phyloP scores from a whole-genome alignment of 1,140 invertebrate genomes.

The Pantala flavescens region DNA sequence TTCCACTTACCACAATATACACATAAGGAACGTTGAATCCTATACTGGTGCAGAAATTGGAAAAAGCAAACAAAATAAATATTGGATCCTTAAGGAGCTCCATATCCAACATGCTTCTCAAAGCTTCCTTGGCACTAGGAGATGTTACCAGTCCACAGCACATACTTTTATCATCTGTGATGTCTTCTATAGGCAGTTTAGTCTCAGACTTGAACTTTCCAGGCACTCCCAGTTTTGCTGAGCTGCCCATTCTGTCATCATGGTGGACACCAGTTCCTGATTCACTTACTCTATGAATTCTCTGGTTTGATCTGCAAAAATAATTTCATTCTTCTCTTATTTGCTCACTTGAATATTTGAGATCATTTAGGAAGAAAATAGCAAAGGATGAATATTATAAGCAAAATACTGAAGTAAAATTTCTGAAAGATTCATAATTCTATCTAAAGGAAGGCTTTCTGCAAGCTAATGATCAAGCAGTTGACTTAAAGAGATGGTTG shows the following conservation, averaged over 20 bases:
- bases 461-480: too few relatives aligned
- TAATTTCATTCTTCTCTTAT: too few relatives aligned
- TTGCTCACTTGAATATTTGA: too few relatives aligned
- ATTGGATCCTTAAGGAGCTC: conserved; percentile 71
- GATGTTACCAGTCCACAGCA: conserved; percentile 33
- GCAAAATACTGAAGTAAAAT: too few relatives aligned
- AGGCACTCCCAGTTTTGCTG: neutral
- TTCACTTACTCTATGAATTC: neutral
- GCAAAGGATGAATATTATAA: too few relatives aligned
- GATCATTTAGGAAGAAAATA: too few relatives aligned
- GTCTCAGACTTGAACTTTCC: neutral
- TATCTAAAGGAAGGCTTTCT: too few relatives aligned
- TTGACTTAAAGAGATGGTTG: too few relatives aligned
- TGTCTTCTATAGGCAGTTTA: neutral
- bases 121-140: conserved; percentile 44
- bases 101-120: conserved; percentile 76
- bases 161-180: conserved; percentile 18
- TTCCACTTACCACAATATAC: conserved; percentile 51
- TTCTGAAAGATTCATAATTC: too few relatives aligned
- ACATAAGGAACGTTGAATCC: conserved; percentile 94
- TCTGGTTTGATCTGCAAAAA: neutral
- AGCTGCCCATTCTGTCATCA: neutral
- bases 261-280: neutral
- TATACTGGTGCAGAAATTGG: conserved; percentile 92
- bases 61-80: conserved; percentile 82